phyloP scores from a whole-genome alignment of 2,113 vertebrate genomes.

The Phasianus colchicus region DNA sequence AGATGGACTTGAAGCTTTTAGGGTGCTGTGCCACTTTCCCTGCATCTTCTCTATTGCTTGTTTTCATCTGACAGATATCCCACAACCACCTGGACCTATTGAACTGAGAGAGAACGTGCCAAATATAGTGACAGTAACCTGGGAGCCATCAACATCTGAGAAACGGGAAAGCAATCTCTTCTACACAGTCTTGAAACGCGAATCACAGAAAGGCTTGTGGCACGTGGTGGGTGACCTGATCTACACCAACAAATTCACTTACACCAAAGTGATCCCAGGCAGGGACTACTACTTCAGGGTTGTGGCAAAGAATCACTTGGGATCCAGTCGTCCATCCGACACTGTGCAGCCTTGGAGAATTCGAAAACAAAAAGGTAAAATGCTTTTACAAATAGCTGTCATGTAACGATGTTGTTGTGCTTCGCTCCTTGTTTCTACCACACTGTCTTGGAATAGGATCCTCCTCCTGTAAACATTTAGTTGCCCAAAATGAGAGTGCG shows the following conservation, averaged over 20 bases:
- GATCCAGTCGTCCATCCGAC: constrained; percentile 81
- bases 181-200: constrained; percentile 86
- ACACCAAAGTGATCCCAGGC: constrained; percentile 83
- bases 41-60: not conserved
- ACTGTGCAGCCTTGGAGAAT: constrained; percentile 82
- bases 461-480: not conserved
- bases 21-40: not conserved
- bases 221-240: constrained; percentile 80
- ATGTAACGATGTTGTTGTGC: not conserved
- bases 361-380: constrained; percentile 51
- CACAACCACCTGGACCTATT: constrained; percentile 86
- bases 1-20: not conserved
- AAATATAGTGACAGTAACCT: constrained; percentile 87
- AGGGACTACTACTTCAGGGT: constrained; percentile 87
- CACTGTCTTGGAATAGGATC: not conserved
- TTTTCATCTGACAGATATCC: constrained; percentile 79
- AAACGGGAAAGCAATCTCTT: constrained; percentile 80
- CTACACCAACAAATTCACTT: constrained; percentile 90
- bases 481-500: not conserved
- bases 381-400: not conserved
- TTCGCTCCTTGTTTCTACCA: not conserved
- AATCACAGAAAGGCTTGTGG: constrained; percentile 84
- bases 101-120: constrained; percentile 86
- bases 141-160: constrained; percentile 88
- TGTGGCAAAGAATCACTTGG: constrained; percentile 87